A percentile compares a stretch with the other conserved stretches of the same genome.
These are phyloP conservation scores for Epinephelus malabaricus DNA, from an alignment of 2,797 vertebrate genomes.

Conservation along the genomic window DNA sequence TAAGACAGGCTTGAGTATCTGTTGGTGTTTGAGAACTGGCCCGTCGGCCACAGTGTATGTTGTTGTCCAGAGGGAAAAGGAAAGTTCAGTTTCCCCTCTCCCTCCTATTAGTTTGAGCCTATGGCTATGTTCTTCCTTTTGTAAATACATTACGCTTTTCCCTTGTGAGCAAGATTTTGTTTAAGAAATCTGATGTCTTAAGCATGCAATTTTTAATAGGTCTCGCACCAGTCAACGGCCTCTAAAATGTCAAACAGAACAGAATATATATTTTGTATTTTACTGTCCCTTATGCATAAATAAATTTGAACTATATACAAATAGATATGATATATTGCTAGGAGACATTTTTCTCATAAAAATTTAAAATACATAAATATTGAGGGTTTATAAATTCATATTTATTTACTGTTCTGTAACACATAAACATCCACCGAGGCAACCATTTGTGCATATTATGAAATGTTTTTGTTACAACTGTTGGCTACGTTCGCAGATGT, in stretches of 20 bases:
- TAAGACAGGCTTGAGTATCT: conserved; percentile 71
- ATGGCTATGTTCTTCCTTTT: conserved; percentile 91
- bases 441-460: conserved; percentile 57
- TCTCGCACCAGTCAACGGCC: conserved; percentile 75
- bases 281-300: conserved; percentile 74
- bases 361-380: conserved; percentile 69
- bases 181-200: conserved; percentile 96
- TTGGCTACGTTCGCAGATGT: conserved; percentile 65
- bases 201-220: conserved; percentile 82
- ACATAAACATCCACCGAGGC: conserved; percentile 59
- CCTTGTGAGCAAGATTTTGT: conserved; percentile 95
- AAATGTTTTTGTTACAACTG: conserved; percentile 52
- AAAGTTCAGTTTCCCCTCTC: conserved; percentile 68
- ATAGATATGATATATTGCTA: conserved; percentile 74
- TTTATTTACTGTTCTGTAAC: conserved; percentile 80
- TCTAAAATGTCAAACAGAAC: conserved; percentile 77
- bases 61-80: conserved; percentile 77
- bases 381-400: conserved; percentile 79
- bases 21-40: conserved; percentile 78
- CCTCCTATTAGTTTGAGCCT: conserved; percentile 87
- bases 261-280: conserved; percentile 81
- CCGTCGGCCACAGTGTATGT: conserved; percentile 77
- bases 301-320: conserved; percentile 76
- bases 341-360: conserved; percentile 66
- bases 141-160: conserved; percentile 89